phyloP scores from a whole-genome alignment of 2,888 invertebrate species.

The Synanthedon tipuliformis region DNA sequence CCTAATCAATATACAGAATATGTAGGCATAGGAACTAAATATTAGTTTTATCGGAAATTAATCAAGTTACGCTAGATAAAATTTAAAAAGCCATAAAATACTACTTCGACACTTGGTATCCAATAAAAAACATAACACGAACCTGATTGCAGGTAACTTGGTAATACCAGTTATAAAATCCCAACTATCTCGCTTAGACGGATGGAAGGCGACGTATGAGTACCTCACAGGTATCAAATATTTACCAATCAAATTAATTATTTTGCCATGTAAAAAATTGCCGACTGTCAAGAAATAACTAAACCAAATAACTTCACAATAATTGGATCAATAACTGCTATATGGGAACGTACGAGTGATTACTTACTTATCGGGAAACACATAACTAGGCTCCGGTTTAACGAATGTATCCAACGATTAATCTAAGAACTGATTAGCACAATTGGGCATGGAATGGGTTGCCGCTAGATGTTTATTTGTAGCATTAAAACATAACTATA shows the following conservation, averaged over 20 bases:
- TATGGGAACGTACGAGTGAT: constrained; percentile 1
- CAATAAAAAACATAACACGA: not conserved
- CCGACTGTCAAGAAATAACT: constrained; percentile 1
- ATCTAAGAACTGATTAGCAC: too few species aligned
- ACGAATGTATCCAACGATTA: too few species aligned
- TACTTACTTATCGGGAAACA: not conserved
- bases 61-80: too few species aligned
- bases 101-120: not conserved
- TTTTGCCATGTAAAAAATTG: not conserved
- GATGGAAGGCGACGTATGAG: not conserved
- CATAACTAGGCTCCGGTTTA: too few species aligned
- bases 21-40: constrained; percentile 1
- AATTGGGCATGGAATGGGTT: too few species aligned
- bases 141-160: not conserved
- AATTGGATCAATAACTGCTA: constrained; percentile 4
- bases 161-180: constrained; percentile 2
- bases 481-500: too few species aligned
- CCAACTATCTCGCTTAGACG: constrained; percentile 1
- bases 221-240: not conserved
- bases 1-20: too few species aligned
- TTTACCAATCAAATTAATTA: constrained; percentile 5
- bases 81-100: not conserved
- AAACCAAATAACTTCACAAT: constrained; percentile 3
- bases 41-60: not conserved
- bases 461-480: too few species aligned